Percentiles rank a stretch among this genome's conserved stretches.
These are phyloP conservation scores for Probosciger aterrimus DNA, from an alignment of 2,113 vertebrate genomes.

Conservation along the genomic window DNA sequence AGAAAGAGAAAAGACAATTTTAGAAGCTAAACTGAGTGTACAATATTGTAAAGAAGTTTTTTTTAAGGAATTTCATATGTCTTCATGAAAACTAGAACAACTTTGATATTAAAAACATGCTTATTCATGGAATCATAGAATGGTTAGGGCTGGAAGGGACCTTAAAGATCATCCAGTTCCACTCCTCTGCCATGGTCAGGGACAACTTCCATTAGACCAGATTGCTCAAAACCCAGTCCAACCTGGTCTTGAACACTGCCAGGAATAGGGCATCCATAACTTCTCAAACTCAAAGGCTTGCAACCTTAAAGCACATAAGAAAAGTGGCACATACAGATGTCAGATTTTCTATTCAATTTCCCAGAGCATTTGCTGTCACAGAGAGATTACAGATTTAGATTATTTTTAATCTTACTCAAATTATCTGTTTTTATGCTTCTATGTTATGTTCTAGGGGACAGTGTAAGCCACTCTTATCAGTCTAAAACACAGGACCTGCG, in stretches of 20 bases:
- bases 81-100: not conserved
- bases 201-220: not conserved
- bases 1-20: not conserved
- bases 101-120: not conserved
- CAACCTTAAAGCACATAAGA: not conserved
- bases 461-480: not conserved
- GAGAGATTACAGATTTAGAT: not conserved
- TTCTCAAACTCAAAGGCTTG: not conserved
- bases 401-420: not conserved
- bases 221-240: not conserved
- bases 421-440: not conserved
- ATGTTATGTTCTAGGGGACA: not conserved
- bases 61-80: not conserved
- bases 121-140: not conserved
- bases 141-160: not conserved
- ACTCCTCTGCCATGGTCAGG: not conserved
- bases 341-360: not conserved
- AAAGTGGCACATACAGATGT: not conserved
- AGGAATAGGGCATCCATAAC: not conserved
- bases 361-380: not conserved
- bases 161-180: not conserved
- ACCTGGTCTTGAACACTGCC: not conserved
- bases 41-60: not conserved
- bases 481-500: not conserved
- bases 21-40: not conserved